phyloP scores from a whole-genome alignment of 2,888 invertebrate species.

The Perithous albicinctus region DNA sequence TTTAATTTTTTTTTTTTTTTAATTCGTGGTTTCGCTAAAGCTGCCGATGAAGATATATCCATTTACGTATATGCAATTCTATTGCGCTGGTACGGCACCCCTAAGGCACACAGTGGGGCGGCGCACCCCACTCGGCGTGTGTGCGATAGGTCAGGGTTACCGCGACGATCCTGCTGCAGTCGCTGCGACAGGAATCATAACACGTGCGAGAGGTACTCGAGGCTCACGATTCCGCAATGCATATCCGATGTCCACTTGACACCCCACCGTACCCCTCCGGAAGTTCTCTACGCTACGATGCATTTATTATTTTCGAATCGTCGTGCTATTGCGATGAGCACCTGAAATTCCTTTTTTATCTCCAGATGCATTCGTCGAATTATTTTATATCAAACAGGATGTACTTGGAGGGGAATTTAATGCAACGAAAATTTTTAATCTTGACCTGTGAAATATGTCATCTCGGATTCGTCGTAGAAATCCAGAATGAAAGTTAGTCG shows the following conservation, averaged over 20 bases:
- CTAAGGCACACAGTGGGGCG: neutral
- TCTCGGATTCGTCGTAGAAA: neutral
- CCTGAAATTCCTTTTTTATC: slow-evolving; percentile 13
- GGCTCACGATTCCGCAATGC: slow-evolving; percentile 17
- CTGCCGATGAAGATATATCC: neutral
- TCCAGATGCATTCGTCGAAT: neutral
- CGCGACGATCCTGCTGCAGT: slow-evolving; percentile 42
- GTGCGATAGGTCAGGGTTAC: slow-evolving; percentile 63
- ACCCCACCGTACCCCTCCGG: neutral
- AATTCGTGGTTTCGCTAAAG: neutral
- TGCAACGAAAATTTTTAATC: slow-evolving; percentile 1
- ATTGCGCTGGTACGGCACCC: neutral
- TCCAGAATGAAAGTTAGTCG: neutral
- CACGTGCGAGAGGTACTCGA: slow-evolving; percentile 23
- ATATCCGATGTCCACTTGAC: slow-evolving; percentile 36
- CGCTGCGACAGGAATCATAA: slow-evolving; percentile 8
- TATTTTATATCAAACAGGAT: slow-evolving; percentile 1
- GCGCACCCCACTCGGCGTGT: slow-evolving; percentile 23
- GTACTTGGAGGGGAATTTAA: neutral
- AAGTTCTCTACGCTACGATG: slow-evolving; percentile 11
- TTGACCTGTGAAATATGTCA: neutral
- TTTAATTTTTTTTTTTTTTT: neutral
- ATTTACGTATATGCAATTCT: neutral
- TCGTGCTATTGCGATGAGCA: neutral
- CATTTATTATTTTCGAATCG: neutral